phyloP scores from a whole-genome alignment of 2,797 vertebrate genomes.

The Pseudomugil tenellus region DNA sequence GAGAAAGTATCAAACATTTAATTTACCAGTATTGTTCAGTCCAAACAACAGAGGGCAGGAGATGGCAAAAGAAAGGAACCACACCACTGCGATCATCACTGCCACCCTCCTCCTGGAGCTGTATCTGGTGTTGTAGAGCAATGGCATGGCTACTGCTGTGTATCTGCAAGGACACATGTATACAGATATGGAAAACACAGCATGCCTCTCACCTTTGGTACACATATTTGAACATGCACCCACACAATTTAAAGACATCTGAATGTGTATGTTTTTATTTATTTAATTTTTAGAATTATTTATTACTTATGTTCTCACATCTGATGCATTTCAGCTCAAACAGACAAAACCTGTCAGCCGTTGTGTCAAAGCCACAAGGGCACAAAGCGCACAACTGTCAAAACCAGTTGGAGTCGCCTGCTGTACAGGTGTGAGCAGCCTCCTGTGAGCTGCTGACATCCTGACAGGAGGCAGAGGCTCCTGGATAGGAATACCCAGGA shows the following conservation, averaged over 20 bases:
- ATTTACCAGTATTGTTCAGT: slow-evolving; percentile 93
- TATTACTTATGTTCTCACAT: slow-evolving; percentile 20
- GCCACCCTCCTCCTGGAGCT: slow-evolving; percentile 96
- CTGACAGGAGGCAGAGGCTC: neutral
- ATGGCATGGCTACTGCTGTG: slow-evolving; percentile 97
- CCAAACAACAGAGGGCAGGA: slow-evolving; percentile 97
- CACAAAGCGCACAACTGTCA: slow-evolving; percentile 35
- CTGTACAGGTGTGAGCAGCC: slow-evolving; percentile 18
- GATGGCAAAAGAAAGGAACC: slow-evolving; percentile 97
- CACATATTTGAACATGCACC: neutral
- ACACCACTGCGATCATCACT: slow-evolving; percentile 94
- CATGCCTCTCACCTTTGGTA: neutral
- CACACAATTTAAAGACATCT: slow-evolving; percentile 1
- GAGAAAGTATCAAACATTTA: neutral
- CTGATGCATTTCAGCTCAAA: slow-evolving; percentile 25
- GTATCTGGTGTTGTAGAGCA: slow-evolving; percentile 98
- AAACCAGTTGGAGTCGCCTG: slow-evolving; percentile 11
- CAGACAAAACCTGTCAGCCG: slow-evolving; percentile 15
- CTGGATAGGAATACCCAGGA: neutral
- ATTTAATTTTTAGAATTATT: slow-evolving; percentile 7
- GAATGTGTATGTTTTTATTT: neutral
- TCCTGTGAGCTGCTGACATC: slow-evolving; percentile 16
- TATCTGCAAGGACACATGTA: slow-evolving; percentile 82
- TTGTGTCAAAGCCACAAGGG: slow-evolving; percentile 27
- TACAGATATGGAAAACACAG: slow-evolving; percentile 11